phyloP scores from a whole-genome alignment of 2,888 invertebrate genomes.

The Drosophila pullipes region DNA sequence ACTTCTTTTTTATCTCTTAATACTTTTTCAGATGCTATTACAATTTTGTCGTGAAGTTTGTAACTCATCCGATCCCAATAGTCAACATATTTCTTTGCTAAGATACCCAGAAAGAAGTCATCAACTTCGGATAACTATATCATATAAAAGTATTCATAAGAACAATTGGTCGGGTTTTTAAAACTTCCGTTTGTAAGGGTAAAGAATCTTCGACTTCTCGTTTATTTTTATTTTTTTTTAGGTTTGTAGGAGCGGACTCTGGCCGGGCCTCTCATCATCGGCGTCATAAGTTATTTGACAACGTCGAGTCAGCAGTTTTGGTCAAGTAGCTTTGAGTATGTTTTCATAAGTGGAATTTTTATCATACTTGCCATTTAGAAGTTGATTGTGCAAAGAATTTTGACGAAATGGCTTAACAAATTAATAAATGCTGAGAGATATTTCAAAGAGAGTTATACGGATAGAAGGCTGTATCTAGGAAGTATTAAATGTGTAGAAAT shows the following conservation, averaged over 20 bases:
- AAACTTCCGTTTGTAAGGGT: neutral
- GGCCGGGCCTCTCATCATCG: constrained; percentile 34
- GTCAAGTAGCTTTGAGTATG: constrained; percentile 16
- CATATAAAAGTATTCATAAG: neutral
- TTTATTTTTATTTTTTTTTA: neutral
- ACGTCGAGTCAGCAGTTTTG: constrained; percentile 42
- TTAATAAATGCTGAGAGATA: constrained; percentile 29
- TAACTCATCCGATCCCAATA: too few relatives aligned
- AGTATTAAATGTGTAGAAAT: neutral
- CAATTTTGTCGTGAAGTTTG: neutral
- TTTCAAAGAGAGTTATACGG: constrained; percentile 5
- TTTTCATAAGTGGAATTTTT: constrained; percentile 13
- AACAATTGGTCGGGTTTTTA: neutral
- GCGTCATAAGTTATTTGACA: constrained; percentile 31
- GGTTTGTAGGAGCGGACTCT: constrained; percentile 23
- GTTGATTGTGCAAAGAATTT: constrained; percentile 12
- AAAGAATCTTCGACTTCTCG: neutral
- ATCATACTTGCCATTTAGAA: constrained; percentile 20
- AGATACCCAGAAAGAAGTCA: neutral
- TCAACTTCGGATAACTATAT: neutral
- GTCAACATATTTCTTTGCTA: too few relatives aligned
- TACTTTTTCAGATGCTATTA: neutral
- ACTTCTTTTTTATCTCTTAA: neutral
- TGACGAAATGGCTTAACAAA: constrained; percentile 40
- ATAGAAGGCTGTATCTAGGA: neutral